Percentiles rank a stretch among this genome's conserved stretches.
phyloP scores from a whole-genome alignment of 2,113 vertebrate genomes.

The Irena cyanogastra region DNA sequence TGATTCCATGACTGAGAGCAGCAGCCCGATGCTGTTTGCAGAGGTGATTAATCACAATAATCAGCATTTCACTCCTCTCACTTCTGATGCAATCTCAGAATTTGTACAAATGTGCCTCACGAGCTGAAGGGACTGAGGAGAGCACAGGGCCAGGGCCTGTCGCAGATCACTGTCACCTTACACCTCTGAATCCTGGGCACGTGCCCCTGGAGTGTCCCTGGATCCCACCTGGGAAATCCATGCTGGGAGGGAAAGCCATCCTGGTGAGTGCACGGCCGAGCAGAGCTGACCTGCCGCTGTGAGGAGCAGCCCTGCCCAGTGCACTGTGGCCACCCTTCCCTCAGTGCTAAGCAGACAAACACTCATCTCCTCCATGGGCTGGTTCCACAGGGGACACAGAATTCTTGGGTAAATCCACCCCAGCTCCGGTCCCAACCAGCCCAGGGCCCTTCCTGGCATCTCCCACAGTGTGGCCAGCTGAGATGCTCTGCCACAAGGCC shows the following conservation, averaged over 20 bases:
- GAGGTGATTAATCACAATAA: background rate
- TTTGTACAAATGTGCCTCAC: background rate
- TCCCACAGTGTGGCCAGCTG: background rate
- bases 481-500: background rate
- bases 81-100: background rate
- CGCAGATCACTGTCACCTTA: background rate
- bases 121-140: background rate
- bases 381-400: background rate
- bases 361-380: background rate
- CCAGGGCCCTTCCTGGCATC: background rate
- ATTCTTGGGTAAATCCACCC: background rate
- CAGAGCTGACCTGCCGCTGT: too few species aligned
- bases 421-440: background rate
- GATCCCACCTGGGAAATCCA: background rate
- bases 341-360: background rate
- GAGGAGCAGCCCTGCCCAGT: background rate
- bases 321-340: background rate
- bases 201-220: background rate
- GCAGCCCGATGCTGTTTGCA: background rate
- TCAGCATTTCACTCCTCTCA: background rate
- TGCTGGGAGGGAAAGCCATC: background rate
- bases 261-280: rapidly evolving
- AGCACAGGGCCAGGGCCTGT: background rate
- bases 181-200: rapidly evolving
- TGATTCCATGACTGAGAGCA: background rate